Evolutionary conservation across 2,113 vertebrate species (phyloP).

Genomic region (Zootoca vivipara): DNA sequence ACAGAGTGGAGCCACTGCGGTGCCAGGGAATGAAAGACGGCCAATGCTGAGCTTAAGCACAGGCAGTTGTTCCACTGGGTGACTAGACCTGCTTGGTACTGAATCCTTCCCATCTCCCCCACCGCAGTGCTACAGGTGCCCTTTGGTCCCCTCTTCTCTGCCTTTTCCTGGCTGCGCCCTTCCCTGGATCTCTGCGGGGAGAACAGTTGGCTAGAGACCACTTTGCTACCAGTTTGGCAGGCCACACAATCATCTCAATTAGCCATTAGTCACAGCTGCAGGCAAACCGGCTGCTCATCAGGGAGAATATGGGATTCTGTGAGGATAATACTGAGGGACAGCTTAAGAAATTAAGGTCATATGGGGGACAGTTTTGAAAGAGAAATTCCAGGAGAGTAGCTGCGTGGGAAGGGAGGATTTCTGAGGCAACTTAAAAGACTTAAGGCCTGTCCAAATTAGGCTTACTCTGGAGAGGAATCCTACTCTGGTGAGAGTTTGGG

Average conservation of each 20-base stretch:
- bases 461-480: neutral
- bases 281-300: neutral
- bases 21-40: too few species aligned
- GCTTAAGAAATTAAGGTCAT: slow-evolving; percentile 1
- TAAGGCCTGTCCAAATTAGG: neutral
- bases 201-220: slow-evolving; percentile 1
- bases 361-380: neutral
- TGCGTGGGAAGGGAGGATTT: neutral
- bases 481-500: neutral
- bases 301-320: neutral
- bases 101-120: neutral
- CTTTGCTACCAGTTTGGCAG: neutral
- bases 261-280: slow-evolving; percentile 3
- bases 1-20: too few species aligned
- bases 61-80: neutral
- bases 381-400: neutral
- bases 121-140: neutral
- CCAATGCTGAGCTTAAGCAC: neutral
- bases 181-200: neutral
- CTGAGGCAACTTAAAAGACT: neutral
- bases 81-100: too few species aligned
- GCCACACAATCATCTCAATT: slow-evolving; percentile 9
- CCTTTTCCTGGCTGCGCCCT: neutral
- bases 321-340: neutral
- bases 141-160: neutral